These are phyloP conservation scores for Megalurothrips usitatus DNA, from an alignment of 2,888 invertebrate species.

Conservation along the genomic window DNA sequence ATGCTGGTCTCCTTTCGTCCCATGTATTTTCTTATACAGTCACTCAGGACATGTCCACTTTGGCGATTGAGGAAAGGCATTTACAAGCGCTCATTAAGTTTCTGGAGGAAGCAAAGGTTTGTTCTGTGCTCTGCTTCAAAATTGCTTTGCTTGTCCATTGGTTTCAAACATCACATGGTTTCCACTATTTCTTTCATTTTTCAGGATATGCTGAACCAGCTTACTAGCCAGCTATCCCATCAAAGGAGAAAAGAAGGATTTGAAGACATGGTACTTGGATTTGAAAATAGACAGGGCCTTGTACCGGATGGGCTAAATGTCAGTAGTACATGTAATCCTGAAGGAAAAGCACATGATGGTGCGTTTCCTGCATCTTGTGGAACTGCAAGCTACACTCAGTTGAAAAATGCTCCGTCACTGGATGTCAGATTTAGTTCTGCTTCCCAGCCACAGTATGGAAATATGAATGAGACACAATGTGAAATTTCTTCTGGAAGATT, in stretches of 20 bases:
- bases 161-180: background rate
- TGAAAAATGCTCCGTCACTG: background rate
- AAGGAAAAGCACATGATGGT: background rate
- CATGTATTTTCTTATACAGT: background rate
- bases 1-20: background rate
- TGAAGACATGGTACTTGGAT: background rate
- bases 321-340: background rate
- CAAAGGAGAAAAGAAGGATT: background rate
- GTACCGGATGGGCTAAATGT: background rate
- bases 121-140: background rate
- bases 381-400: background rate
- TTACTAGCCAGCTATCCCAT: background rate
- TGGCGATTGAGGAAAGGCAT: background rate
- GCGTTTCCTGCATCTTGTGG: background rate
- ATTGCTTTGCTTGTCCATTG: too few species aligned
- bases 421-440: background rate
- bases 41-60: background rate
- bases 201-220: background rate
- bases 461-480: background rate
- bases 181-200: background rate
- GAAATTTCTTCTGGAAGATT: constrained; percentile 2
- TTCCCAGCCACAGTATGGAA: background rate
- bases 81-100: background rate
- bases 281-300: background rate
- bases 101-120: constrained; percentile 1